Base-by-base conservation (phyloP, 2,797 vertebrate species). In the Cuniculus paca region DNA sequence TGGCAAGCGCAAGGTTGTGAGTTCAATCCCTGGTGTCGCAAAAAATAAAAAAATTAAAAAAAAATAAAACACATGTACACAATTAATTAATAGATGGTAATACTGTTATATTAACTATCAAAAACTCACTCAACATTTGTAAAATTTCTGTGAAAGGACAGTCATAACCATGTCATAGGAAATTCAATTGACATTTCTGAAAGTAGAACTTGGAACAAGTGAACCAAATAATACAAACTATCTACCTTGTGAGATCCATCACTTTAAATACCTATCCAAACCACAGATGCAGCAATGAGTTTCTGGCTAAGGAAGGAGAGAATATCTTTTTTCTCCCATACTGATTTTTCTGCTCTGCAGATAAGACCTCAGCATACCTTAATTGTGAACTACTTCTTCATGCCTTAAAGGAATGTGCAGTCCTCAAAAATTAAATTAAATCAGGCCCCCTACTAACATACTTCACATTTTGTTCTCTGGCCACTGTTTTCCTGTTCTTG, bases 91-190 rank as follows among this genome's bases (percentile, higher is more conserved):
- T 45, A 14, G 84, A 82, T 52, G 74, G 68, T 74, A 85, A 75
- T 56, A 52, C 10, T 65, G 2, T 81, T 78, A 72, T 3, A 68
- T 74, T 90, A 95, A 63, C 42, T 54, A 54, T 84, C 81, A 84
- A 83, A 88, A 88, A 39, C 50, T 28, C 6, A 74, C 42, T 48
- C 1, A 14, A 36, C 19, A 42, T 88, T 70, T 85, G 12, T 87
- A 80, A 97, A 86, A 68, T 83, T 42, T 63, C 80, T 90, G 91
- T 77, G 24, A 84, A 93, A 50, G 24, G 54, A 65, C 50, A 77
- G 36, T 70, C 48, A 72, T 26, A 31, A 34, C 17, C 52, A 52
- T 60, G 36, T 60, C 8, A 0, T 70, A 17, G 20, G 26, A 65
- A 89, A 87, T 86, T 65, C 92, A 82, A 16, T 20, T 90, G 42